Conservation (phyloP, 2,113 vertebrate species). For the Cyphomyrus discorhynchus region DNA sequence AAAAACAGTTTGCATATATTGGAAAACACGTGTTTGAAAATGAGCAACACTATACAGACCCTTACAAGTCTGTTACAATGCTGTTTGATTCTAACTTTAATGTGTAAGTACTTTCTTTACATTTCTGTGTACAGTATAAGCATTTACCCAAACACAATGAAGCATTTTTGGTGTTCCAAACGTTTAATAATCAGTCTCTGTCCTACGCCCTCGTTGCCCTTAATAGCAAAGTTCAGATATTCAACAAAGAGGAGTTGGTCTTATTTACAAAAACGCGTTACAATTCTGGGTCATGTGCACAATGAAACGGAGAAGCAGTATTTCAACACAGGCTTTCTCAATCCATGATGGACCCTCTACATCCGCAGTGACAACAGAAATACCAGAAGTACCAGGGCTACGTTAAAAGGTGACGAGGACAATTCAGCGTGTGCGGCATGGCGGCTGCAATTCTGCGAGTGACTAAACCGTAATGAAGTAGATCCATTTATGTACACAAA, state of each 20-base stretch:
- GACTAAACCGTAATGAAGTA: background rate
- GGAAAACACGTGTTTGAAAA: background rate
- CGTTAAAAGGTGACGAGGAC: background rate
- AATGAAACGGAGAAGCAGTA: background rate
- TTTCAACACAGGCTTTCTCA: background rate
- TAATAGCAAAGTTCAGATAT: conserved; percentile 48
- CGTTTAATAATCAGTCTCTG: conserved; percentile 39
- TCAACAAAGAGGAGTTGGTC: conserved; percentile 43
- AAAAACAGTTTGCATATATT: background rate
- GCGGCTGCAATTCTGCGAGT: background rate
- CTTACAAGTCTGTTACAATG: background rate
- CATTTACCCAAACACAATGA: background rate
- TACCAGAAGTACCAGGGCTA: background rate
- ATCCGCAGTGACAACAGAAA: background rate
- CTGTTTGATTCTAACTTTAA: background rate
- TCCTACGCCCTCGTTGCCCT: conserved; percentile 5
- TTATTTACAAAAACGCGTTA: conserved; percentile 57
- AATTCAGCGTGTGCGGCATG: background rate
- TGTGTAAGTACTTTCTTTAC: background rate
- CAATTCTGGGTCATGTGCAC: conserved; percentile 30
- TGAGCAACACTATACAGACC: background rate
- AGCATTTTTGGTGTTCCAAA: conserved; percentile 30
- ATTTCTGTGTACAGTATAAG: background rate
- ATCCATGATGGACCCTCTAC: background rate
- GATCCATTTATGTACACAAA: background rate